Percentiles rank a stretch among this genome's conserved stretches.
Evolutionary conservation across 2,888 invertebrate species (phyloP).

Genomic region (Bombylius discolor): DNA sequence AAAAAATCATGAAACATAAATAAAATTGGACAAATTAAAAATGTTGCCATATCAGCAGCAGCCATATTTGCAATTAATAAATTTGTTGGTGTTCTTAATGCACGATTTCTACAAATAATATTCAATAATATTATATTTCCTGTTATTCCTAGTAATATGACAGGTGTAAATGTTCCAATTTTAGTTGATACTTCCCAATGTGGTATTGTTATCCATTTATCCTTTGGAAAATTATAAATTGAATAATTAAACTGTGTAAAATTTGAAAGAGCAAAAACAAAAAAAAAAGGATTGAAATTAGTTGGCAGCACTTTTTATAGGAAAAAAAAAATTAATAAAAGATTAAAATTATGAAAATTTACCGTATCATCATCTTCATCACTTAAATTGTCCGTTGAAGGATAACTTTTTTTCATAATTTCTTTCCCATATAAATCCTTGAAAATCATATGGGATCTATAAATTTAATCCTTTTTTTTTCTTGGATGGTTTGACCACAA

Average conservation of each 20-base stretch:
- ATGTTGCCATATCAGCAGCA: conserved; percentile 50
- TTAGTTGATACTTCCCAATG: conserved; percentile 48
- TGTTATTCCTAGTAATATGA: conserved; percentile 51
- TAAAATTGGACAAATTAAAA: conserved; percentile 61
- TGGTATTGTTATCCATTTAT: conserved; percentile 51
- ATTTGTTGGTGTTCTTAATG: conserved; percentile 57
- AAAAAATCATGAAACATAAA: conserved; percentile 61
- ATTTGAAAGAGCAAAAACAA: too few species aligned
- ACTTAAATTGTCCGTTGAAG: too few species aligned
- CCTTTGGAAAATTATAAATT: conserved; percentile 37
- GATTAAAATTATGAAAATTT: too few species aligned
- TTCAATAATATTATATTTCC: conserved; percentile 53
- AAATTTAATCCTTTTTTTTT: too few species aligned
- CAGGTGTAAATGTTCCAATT: conserved; percentile 43
- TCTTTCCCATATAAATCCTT: too few species aligned
- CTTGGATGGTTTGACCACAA: too few species aligned
- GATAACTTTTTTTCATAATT: too few species aligned
- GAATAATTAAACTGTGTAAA: neutral
- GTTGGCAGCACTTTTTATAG: too few species aligned
- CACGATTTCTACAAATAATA: conserved; percentile 47
- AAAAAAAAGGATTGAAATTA: too few species aligned
- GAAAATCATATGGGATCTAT: too few species aligned
- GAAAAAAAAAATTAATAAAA: too few species aligned
- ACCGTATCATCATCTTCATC: too few species aligned
- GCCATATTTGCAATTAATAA: conserved; percentile 64